phyloP scores from a whole-genome alignment of 2,888 invertebrate genomes.

The Anthoptus insignis region DNA sequence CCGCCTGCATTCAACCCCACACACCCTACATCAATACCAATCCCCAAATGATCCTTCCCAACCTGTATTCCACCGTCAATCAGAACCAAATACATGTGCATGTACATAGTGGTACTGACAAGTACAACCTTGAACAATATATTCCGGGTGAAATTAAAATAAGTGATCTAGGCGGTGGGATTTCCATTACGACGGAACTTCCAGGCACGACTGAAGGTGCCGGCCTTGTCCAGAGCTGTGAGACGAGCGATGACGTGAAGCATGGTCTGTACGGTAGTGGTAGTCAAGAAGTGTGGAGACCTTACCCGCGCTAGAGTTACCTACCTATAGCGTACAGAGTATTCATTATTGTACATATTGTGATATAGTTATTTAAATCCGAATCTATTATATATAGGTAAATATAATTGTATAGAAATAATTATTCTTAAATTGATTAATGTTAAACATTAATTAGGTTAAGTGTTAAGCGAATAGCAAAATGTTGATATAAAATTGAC shows the following conservation, averaged over 20 bases:
- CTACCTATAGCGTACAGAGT: too few relatives aligned
- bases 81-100: slow-evolving; percentile 96
- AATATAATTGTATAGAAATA: slow-evolving; percentile 54
- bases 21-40: slow-evolving; percentile 88
- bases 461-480: slow-evolving; percentile 70
- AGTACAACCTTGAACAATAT: slow-evolving; percentile 89
- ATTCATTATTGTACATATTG: slow-evolving; percentile 85
- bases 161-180: slow-evolving; percentile 86
- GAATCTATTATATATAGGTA: slow-evolving; percentile 45
- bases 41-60: slow-evolving; percentile 92
- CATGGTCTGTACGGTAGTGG: slow-evolving; percentile 72
- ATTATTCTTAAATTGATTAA: slow-evolving; percentile 69
- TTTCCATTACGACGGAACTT: slow-evolving; percentile 83
- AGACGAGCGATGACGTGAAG: slow-evolving; percentile 84
- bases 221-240: slow-evolving; percentile 83
- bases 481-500: slow-evolving; percentile 54
- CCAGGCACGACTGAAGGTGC: slow-evolving; percentile 79
- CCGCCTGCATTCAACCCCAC: slow-evolving; percentile 83
- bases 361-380: slow-evolving; percentile 70
- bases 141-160: slow-evolving; percentile 88
- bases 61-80: slow-evolving; percentile 94
- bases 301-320: slow-evolving; percentile 78
- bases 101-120: slow-evolving; percentile 89
- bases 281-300: slow-evolving; percentile 90
- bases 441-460: slow-evolving; percentile 83